phyloP scores from a whole-genome alignment of 1,140 invertebrate genomes.

The Physella acuta region DNA sequence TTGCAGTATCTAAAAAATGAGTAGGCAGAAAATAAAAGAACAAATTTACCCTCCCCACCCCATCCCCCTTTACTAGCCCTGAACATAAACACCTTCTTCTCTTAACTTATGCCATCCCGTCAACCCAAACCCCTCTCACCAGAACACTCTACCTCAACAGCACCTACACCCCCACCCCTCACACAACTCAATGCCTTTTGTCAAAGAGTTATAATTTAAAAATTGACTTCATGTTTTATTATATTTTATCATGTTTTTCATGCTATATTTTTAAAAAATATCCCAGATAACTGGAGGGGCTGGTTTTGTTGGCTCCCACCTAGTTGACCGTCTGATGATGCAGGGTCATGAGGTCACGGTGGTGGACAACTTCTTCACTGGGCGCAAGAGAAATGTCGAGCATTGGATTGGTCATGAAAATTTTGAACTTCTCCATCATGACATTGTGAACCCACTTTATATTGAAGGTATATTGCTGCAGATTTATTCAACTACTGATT shows the following conservation, averaged over 20 bases:
- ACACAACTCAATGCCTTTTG: neutral
- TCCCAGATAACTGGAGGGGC: slow-evolving; percentile 90
- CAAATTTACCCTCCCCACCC: too few relatives aligned
- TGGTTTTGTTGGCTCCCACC: slow-evolving; percentile 97
- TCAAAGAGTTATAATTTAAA: neutral
- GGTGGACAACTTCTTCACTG: slow-evolving; percentile 98
- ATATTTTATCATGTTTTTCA: neutral
- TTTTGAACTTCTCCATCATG: slow-evolving; percentile 98
- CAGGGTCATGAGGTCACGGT: slow-evolving; percentile 98
- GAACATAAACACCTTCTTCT: too few relatives aligned
- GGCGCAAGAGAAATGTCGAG: slow-evolving; percentile 93
- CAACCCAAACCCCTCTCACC: neutral
- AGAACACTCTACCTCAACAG: neutral
- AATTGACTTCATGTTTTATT: neutral
- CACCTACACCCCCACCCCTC: neutral
- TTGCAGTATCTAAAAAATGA: too few relatives aligned
- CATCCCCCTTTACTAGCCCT: too few relatives aligned
- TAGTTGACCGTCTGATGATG: slow-evolving; percentile 93
- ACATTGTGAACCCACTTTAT: slow-evolving; percentile 96
- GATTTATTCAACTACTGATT: neutral
- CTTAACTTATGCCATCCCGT: neutral
- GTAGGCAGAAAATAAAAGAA: too few relatives aligned
- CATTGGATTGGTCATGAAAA: slow-evolving; percentile 99
- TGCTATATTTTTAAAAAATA: too few relatives aligned
- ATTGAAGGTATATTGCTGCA: slow-evolving; percentile 71